Evolutionary conservation across 2,888 invertebrate species (phyloP).

Genomic region (Cryptocephalus primarius): DNA sequence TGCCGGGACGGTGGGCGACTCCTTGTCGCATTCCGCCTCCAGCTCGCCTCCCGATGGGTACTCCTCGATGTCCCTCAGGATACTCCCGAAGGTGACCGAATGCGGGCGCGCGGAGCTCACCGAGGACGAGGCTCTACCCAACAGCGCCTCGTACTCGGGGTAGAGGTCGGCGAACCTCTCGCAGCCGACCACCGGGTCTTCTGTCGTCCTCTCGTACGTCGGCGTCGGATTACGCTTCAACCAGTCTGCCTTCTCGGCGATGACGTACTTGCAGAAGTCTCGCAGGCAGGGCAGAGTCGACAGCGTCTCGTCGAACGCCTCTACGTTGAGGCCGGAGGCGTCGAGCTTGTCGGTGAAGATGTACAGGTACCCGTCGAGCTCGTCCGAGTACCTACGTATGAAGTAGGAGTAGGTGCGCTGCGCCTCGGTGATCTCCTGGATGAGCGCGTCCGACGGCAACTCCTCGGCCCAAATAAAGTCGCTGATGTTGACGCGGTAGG

Average conservation of each 20-base stretch:
- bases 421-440: conserved; percentile 18
- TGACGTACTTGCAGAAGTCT: conserved; percentile 23
- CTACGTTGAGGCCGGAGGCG: conserved; percentile 19
- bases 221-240: conserved; percentile 11
- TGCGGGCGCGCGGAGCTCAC: neutral
- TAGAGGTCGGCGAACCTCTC: conserved; percentile 10
- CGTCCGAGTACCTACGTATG: conserved; percentile 17
- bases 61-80: conserved; percentile 13
- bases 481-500: too few relatives aligned
- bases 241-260: conserved; percentile 16
- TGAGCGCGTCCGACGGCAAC: conserved; percentile 14
- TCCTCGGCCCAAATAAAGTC: conserved; percentile 21
- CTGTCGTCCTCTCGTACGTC: conserved; percentile 1
- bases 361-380: conserved; percentile 18
- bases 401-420: conserved; percentile 14
- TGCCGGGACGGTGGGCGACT: conserved; percentile 9
- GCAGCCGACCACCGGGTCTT: conserved; percentile 4
- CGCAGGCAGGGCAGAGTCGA: conserved; percentile 22
- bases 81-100: conserved; percentile 13
- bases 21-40: conserved; percentile 6
- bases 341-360: conserved; percentile 20
- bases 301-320: conserved; percentile 15
- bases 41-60: conserved; percentile 14
- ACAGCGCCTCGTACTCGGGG: conserved; percentile 14
- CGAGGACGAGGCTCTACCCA: conserved; percentile 5